Evolutionary conservation across 2,797 vertebrate genomes (phyloP).

Genomic region (Centroberyx gerrardi): DNA sequence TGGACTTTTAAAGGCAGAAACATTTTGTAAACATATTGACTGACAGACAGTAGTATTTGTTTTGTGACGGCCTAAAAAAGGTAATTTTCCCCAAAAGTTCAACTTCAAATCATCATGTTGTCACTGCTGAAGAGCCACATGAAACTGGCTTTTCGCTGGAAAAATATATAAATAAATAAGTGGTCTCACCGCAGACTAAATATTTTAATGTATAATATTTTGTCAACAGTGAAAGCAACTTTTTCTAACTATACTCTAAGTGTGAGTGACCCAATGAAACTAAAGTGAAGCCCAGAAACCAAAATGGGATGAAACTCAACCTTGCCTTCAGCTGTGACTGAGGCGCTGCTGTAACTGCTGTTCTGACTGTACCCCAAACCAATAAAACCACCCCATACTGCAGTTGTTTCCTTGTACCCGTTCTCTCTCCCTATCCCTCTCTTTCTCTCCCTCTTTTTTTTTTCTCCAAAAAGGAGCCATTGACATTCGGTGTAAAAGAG

Average conservation of each 20-base stretch:
- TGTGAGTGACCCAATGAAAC: conserved; percentile 22
- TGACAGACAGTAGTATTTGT: neutral
- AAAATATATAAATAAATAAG: neutral
- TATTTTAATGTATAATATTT: neutral
- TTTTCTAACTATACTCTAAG: conserved; percentile 50
- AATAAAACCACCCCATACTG: conserved; percentile 76
- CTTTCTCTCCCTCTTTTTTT: conserved; percentile 46
- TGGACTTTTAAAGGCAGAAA: neutral
- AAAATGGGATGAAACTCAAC: conserved; percentile 65
- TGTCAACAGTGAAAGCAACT: conserved; percentile 31
- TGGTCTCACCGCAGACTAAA: neutral
- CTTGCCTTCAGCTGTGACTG: conserved; percentile 75
- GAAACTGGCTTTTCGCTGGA: neutral
- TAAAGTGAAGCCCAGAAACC: conserved; percentile 33
- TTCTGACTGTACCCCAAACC: conserved; percentile 63
- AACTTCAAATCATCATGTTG: neutral
- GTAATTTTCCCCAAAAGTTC: neutral
- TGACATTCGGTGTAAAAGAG: conserved; percentile 82
- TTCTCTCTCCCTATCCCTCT: conserved; percentile 54
- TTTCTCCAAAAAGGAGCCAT: conserved; percentile 73
- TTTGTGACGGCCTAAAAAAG: neutral
- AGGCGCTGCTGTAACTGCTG: conserved; percentile 60
- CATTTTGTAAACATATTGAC: neutral
- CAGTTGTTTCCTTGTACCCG: conserved; percentile 76
- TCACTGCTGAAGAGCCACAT: neutral